Percentiles rank a stretch among this genome's conserved stretches.
phyloP scores from a whole-genome alignment of 2,113 vertebrate genomes.

The Indicator indicator region DNA sequence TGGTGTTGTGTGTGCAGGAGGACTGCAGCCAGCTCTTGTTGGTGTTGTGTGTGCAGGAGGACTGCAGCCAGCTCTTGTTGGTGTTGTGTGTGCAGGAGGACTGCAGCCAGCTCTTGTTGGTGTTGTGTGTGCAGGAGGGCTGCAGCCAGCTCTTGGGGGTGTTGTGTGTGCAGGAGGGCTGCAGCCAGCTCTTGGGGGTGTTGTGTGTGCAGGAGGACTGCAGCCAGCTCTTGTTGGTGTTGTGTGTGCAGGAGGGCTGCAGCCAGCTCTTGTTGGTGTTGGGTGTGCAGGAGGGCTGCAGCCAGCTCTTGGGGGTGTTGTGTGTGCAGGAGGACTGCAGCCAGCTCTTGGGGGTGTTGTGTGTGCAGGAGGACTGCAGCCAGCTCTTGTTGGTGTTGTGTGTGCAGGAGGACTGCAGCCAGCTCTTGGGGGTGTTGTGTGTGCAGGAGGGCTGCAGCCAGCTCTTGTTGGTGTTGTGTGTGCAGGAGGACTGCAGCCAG shows the following conservation, averaged over 20 bases:
- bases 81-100: not conserved
- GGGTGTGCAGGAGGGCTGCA: not conserved
- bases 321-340: not conserved
- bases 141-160: not conserved
- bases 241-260: not conserved
- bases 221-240: not conserved
- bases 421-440: too few relatives aligned
- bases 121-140: not conserved
- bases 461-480: accelerated
- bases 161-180: not conserved
- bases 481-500: not conserved
- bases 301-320: too few relatives aligned
- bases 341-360: too few relatives aligned
- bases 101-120: not conserved
- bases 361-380: not conserved
- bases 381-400: too few relatives aligned
- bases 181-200: not conserved
- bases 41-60: not conserved
- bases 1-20: not conserved
- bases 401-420: not conserved
- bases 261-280: not conserved
- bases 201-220: not conserved
- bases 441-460: not conserved
- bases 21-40: not conserved
- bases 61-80: not conserved